Evolutionary conservation across 2,888 invertebrate species (phyloP), one percentile per base, ranked within the genome.

Genomic region (Strigamia crassipes): DNA sequence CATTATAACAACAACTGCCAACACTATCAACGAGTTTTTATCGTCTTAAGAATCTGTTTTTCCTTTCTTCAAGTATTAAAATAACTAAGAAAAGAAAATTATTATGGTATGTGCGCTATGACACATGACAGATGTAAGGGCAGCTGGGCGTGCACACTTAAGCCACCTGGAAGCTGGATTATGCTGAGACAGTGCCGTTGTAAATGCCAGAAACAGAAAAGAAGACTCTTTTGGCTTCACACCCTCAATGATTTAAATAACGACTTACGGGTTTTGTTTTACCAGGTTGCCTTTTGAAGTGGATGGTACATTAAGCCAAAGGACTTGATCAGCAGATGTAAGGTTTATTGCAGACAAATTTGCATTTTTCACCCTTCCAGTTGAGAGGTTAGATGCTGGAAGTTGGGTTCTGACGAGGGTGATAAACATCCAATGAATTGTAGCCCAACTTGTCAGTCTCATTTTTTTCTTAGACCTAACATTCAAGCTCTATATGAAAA

Each of bases 321-420:
- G 80, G 23, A 51, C 56, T 51, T 80, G 80, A 56, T 80, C 56
- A 13, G 80, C 80, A 42, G 80, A 78, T 78, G 79, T 21, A 73
- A 73, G 73, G 31, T 73, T 73, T 31, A 56, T 18, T 56, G 56
- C n/a, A 21, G 73, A 31, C 27, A 31, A 73, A 27, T 73, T 73
- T 18, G 56, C 56, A 31, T 27, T 73, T 73, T 73, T 56, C n/a
- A 18, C 18, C 5, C 10, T 56, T 56, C n/a, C 56, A 4, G 56
- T 56, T 18, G 56, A 9, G n/a, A n/a, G 56, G n/a, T 13, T 46
- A 46, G n/a, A 13, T 46, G 46, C 0, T 56, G 21, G 56, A 18
- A 18, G 56, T 56, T 56, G 56, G 56, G 56, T 18, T 73, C 31
- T 73, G 73, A 73, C 73, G 0, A 73, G 73, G 73, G 73, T 73